Evolutionary conservation across 2,797 vertebrate species (phyloP), one percentile per base, ranked within the genome.

Genomic region (Botia almorhae): DNA sequence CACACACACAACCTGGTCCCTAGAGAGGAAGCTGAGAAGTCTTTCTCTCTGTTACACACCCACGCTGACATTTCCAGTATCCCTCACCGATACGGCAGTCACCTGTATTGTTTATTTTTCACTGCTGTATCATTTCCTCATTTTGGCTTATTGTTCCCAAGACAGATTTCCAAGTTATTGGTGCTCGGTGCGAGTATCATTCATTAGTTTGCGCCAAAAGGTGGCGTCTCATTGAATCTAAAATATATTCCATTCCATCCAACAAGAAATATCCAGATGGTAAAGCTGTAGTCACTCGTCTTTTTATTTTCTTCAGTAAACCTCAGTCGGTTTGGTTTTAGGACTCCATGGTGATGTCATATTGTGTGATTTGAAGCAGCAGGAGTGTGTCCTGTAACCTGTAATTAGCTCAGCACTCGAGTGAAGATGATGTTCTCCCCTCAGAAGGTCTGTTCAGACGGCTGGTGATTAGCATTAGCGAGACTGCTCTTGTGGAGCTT

Each of bases 41-140:
- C 8, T 79, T 83, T 85, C 67, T 76, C 69, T 70, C 64, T 80
- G 43, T 63, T 81, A 67, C 78, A 81, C 73, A 74, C 69, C 53
- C 51, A 81, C 75, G 74, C 46, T 83, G 83, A 82, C 83, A 87
- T 87, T 85, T 87, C 55, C 74, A 86, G 82, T 85, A 86, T 86
- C 53, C 81, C 71, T 77, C 64, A 82, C 55, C 74, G 69, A 53
- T 84, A 51, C 73, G 67, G 51, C 73, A 73, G 61, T 65, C 26
- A 46, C 60, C 67, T 16, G 26, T 48, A 83, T 74, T 87, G 73
- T 85, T 86, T 86, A 76, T 64, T 79, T 80, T 73, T 75, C 53
- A 58, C 69, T 48, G 51, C 70, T 82, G 33, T 61, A 67, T 84
- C 81, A 82, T 84, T 85, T 58, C 50, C 82, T 76, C 78, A 76